A percentile compares a stretch with the other conserved stretches of the same genome.
Evolutionary conservation across 2,797 vertebrate genomes (phyloP).

Genomic region (Eremophila alpestris): DNA sequence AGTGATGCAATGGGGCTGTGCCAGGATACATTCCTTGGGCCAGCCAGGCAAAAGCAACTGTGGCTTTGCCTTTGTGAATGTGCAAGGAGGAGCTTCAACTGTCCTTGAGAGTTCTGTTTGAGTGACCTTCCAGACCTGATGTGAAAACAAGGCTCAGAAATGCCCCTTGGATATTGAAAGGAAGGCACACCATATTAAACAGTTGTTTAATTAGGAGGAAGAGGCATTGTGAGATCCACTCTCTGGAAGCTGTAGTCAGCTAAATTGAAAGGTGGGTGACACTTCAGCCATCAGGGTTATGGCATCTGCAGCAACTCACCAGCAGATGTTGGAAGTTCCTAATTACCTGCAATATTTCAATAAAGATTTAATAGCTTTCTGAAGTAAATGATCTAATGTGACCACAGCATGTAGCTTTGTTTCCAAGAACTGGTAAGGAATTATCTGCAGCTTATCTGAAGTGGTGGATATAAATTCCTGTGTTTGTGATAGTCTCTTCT

Average conservation of each 20-base stretch:
- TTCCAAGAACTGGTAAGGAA: background rate
- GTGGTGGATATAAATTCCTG: background rate
- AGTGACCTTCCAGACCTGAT: background rate
- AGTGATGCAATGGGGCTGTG: background rate
- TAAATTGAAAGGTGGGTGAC: background rate
- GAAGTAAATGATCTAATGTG: background rate
- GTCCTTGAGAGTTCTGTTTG: background rate
- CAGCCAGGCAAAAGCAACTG: background rate
- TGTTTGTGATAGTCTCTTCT: background rate
- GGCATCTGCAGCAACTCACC: background rate
- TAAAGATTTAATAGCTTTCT: background rate
- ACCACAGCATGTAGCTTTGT: background rate
- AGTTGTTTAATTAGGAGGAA: background rate
- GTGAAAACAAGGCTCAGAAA: background rate
- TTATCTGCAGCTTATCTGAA: background rate
- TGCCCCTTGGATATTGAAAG: background rate
- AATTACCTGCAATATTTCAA: conserved; percentile 16
- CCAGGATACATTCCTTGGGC: background rate
- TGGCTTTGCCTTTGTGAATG: background rate
- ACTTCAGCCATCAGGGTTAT: background rate
- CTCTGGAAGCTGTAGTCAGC: background rate
- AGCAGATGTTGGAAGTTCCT: background rate
- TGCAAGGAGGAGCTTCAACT: background rate
- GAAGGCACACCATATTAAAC: background rate
- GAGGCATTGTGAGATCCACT: background rate